A percentile compares a stretch with the other conserved stretches of the same genome.
phyloP scores from a whole-genome alignment of 1,140 invertebrate genomes.

The Temnothorax nylanderi region DNA sequence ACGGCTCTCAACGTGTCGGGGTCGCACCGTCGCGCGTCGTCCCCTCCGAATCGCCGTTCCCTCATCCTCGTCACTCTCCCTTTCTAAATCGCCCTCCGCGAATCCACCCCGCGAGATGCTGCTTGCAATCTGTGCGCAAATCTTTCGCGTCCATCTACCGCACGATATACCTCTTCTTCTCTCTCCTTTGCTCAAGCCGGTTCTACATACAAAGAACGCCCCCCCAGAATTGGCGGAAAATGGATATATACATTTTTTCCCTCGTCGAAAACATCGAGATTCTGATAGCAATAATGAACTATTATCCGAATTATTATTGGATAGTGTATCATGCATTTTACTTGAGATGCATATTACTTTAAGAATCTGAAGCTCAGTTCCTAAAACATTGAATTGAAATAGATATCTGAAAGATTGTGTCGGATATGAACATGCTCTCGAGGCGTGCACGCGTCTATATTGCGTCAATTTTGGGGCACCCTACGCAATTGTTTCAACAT shows the following conservation, averaged over 20 bases:
- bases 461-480: not conserved
- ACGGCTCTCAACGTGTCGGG: conserved; percentile 60
- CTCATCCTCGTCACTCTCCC: not conserved
- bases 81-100: conserved; percentile 8
- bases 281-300: conserved; percentile 9
- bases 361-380: not conserved
- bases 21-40: conserved; percentile 52
- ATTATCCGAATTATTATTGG: not conserved
- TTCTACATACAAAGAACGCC: not conserved
- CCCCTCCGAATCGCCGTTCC: conserved; percentile 13
- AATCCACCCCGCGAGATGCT: conserved; percentile 38
- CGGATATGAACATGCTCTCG: not conserved
- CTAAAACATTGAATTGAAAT: not conserved
- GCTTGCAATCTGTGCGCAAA: conserved; percentile 49
- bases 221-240: not conserved
- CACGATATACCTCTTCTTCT: conserved; percentile 1
- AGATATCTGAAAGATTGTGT: not conserved
- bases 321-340: not conserved
- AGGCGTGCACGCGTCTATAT: not conserved
- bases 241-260: not conserved
- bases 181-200: conserved; percentile 21
- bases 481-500: not conserved
- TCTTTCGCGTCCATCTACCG: conserved; percentile 25
- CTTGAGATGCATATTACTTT: not conserved
- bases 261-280: not conserved